Percentiles rank a stretch among this genome's conserved stretches.
These are phyloP conservation scores for Zosterops hypoxanthus DNA, from an alignment of 2,113 vertebrate genomes.

Conservation along the genomic window DNA sequence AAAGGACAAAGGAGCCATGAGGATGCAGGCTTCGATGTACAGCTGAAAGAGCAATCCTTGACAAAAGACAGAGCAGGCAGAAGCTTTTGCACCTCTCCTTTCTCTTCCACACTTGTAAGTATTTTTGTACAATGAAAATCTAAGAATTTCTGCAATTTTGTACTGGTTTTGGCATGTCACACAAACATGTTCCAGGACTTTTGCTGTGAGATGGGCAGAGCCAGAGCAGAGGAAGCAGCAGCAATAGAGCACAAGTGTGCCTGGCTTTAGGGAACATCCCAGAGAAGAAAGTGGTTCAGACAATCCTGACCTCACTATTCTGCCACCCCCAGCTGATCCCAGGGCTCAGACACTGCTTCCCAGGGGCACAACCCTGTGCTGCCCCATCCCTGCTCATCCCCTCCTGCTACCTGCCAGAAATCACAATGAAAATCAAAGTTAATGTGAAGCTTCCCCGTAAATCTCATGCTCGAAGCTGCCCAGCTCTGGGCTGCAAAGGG, in stretches of 20 bases:
- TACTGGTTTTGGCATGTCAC: neutral
- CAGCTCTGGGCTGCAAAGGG: neutral
- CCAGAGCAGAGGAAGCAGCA: neutral
- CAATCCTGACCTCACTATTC: accelerated
- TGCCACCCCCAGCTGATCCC: neutral
- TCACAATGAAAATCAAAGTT: neutral
- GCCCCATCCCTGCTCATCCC: neutral
- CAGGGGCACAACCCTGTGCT: neutral
- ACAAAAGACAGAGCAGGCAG: neutral
- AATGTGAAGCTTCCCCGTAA: neutral
- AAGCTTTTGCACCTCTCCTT: neutral
- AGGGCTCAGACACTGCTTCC: neutral
- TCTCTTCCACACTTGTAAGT: neutral
- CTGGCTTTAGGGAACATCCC: neutral
- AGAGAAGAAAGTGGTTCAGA: neutral
- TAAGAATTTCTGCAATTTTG: neutral
- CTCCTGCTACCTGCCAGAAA: neutral
- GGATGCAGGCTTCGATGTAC: neutral
- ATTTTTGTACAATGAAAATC: neutral
- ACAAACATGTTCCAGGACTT: neutral
- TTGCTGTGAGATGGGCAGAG: neutral
- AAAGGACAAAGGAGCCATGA: slow-evolving; percentile 16
- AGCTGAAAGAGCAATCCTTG: neutral
- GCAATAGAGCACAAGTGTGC: accelerated
- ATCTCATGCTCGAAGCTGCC: neutral